Base-by-base conservation (phyloP, 2,797 vertebrate species). In the Myotis daubentonii region DNA sequence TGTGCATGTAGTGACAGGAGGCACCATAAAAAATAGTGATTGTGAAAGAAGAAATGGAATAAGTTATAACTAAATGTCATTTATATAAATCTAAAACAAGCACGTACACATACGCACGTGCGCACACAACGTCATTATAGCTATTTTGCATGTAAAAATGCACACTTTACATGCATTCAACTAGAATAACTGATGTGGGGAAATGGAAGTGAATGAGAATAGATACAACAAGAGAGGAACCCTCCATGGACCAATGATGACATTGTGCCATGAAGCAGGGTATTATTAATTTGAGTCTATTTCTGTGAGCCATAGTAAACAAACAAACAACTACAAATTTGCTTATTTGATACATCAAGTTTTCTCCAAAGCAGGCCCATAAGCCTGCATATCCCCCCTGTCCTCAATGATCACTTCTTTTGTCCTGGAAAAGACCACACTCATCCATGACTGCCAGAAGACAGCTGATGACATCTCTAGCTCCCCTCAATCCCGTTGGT, bases 121-220 rank as follows among this genome's bases (percentile, higher is more conserved):
- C 6, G 15, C 3, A 49, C 15, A 51, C 22, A 91, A 62, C 6
- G 25, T 89, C 74, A 71, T 60, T 47, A 80, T 38, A 62, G 49
- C n/a, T 16, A 92, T 28, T 94, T 93, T 92, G 13, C 28, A 88
- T 23, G 5, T 62, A 36, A 95, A 60, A 81, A 53, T 86, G 72
- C 16, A 62, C 9, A 68, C 12, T 55, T 68, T 68, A 89, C 82
- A 78, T 8, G 33, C 16, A 83, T 82, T 88, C 44, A 70, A 11
- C 30, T 55, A 70, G 22, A 88, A 49, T 57, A 28, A 51, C 2
- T 80, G 30, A 6, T 30, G 33, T 53, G n/a, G 7, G 22, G 44
- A 82, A 93, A 79, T 70, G 53, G 23, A 17, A 9, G 6, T 74
- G 36, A 72, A 57, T 51, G 5, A 66, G 20, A 79, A 60, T 22